Evolutionary conservation across 2,113 vertebrate species (phyloP).

Genomic region (Thymallus thymallus): DNA sequence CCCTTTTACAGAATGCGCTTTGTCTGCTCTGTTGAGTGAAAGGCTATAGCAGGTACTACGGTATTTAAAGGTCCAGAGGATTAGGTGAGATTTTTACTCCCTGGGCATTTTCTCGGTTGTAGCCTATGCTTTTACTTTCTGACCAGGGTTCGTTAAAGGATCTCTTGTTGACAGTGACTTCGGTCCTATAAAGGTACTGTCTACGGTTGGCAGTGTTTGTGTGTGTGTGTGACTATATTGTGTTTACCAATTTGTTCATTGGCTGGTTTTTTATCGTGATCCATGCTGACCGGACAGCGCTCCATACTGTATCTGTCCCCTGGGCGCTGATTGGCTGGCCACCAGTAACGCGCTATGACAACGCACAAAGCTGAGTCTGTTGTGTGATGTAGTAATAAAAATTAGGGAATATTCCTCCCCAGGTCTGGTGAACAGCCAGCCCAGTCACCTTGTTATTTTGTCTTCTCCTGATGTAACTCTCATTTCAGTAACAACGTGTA

Average conservation of each 20-base stretch:
- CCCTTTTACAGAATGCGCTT: not conserved
- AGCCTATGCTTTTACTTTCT: not conserved
- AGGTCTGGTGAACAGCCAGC: conserved; percentile 26
- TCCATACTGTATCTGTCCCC: conserved; percentile 46
- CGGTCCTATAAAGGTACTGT: not conserved
- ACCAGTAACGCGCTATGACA: conserved; percentile 17
- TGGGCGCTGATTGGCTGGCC: conserved; percentile 45
- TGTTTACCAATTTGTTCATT: conserved; percentile 20
- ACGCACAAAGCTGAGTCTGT: conserved; percentile 19
- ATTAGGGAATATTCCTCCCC: conserved; percentile 49
- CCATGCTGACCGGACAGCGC: conserved; percentile 19
- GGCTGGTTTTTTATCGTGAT: conserved; percentile 20
- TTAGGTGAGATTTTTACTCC: conserved; percentile 1
- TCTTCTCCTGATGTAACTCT: no score
- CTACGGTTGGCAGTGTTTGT: not conserved
- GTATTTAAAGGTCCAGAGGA: not conserved
- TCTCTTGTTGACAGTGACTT: not conserved
- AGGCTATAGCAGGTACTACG: not conserved
- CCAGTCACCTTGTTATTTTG: conserved; percentile 6
- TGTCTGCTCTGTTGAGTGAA: not conserved
- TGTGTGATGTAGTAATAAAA: conserved; percentile 31
- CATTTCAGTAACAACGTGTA: no score
- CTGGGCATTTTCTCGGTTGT: not conserved
- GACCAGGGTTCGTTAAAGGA: not conserved
- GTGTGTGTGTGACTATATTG: conserved; percentile 6